phyloP scores from a whole-genome alignment of 2,888 invertebrate species.

The Argyresthia goedartella region DNA sequence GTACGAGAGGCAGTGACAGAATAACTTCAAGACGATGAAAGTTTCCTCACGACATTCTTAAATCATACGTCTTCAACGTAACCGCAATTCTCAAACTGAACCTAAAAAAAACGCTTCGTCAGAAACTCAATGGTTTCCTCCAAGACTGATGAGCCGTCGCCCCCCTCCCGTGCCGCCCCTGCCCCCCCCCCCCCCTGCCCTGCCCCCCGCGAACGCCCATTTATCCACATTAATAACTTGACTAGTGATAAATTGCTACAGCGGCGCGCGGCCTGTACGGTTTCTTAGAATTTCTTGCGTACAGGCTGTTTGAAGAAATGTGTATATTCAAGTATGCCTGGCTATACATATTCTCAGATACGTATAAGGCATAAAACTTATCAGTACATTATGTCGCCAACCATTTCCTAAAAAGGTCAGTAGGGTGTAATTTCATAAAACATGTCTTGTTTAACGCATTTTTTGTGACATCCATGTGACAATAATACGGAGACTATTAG shows the following conservation, averaged over 20 bases:
- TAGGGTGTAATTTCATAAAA: too few relatives aligned
- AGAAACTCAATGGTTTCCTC: constrained; percentile 4
- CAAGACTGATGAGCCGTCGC: constrained; percentile 14
- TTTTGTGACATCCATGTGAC: too few relatives aligned
- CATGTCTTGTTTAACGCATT: too few relatives aligned
- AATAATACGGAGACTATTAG: too few relatives aligned
- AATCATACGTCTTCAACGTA: too few relatives aligned
- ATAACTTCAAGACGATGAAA: not conserved
- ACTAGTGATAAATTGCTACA: constrained; percentile 65
- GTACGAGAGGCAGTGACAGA: too few relatives aligned
- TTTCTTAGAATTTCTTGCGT: constrained; percentile 58
- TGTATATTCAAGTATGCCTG: too few relatives aligned
- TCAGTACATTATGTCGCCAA: too few relatives aligned
- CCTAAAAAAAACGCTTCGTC: not conserved
- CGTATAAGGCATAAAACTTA: too few relatives aligned
- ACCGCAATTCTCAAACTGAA: not conserved
- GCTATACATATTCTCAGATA: too few relatives aligned
- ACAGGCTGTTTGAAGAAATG: constrained; percentile 29
- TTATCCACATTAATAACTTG: constrained; percentile 67
- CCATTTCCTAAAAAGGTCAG: too few relatives aligned
- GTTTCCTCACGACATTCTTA: not conserved
- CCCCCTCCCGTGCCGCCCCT: constrained; percentile 19
- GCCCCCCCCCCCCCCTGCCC: constrained; percentile 15
- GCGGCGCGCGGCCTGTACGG: constrained; percentile 52
- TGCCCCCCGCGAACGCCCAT: constrained; percentile 30